Evolutionary conservation across 1,140 invertebrate species (phyloP).

Genomic region (Drosophila tristis): DNA sequence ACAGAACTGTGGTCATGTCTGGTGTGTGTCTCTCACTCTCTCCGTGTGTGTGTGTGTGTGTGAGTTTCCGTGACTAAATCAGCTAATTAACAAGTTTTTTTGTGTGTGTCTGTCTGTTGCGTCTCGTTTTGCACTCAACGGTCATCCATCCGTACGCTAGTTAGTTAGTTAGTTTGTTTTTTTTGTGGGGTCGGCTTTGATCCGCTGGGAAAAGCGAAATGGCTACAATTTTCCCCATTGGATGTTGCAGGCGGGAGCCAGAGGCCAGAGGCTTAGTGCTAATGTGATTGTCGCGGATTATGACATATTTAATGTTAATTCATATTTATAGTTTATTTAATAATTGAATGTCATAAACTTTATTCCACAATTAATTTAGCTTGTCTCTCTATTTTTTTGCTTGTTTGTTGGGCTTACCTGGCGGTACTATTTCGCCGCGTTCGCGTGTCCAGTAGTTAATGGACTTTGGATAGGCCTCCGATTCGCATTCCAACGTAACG

Average conservation of each 20-base stretch:
- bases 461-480: slow-evolving; percentile 94
- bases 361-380: too few relatives aligned
- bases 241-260: slow-evolving; percentile 10
- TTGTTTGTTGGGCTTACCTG: slow-evolving; percentile 86
- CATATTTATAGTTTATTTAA: slow-evolving; percentile 12
- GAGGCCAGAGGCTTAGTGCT: slow-evolving; percentile 3
- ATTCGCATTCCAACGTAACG: slow-evolving; percentile 91
- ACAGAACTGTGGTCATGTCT: slow-evolving; percentile 49
- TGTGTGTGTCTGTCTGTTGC: slow-evolving; percentile 27
- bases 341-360: background rate
- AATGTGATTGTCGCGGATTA: slow-evolving; percentile 35
- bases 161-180: slow-evolving; percentile 8
- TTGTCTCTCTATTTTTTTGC: background rate
- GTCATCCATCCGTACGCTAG: slow-evolving; percentile 62
- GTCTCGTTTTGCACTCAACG: slow-evolving; percentile 55
- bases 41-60: slow-evolving; percentile 6
- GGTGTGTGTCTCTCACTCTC: background rate
- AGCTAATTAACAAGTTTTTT: slow-evolving; percentile 81
- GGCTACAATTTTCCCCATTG: slow-evolving; percentile 3
- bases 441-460: slow-evolving; percentile 94
- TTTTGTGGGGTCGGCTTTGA: background rate
- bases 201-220: slow-evolving; percentile 18
- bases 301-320: slow-evolving; percentile 29
- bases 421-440: slow-evolving; percentile 90
- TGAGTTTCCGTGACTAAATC: slow-evolving; percentile 59